Evolutionary conservation across 2,113 vertebrate genomes (phyloP).

Genomic region (Callaeas wilsoni): DNA sequence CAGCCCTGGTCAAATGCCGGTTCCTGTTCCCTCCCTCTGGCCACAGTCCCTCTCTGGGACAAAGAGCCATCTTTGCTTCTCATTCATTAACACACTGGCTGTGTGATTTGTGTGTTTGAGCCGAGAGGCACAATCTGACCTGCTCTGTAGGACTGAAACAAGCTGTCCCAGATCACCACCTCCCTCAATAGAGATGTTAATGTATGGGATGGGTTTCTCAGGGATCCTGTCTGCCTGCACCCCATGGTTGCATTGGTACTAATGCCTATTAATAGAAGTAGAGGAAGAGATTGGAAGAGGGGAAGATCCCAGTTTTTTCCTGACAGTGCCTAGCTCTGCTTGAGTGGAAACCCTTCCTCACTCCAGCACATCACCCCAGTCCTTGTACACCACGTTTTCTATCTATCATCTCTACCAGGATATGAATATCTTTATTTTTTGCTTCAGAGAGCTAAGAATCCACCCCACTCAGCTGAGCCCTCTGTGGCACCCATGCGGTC

Average conservation of each 20-base stretch:
- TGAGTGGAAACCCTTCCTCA: neutral
- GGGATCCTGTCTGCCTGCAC: fast-evolving
- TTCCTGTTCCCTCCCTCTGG: neutral
- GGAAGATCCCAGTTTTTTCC: neutral
- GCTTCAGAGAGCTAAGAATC: neutral
- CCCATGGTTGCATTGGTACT: neutral
- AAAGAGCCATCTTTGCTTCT: neutral
- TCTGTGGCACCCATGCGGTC: fast-evolving
- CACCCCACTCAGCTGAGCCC: neutral
- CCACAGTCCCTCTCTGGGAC: neutral
- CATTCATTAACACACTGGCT: neutral
- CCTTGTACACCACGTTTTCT: neutral
- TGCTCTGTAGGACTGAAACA: neutral
- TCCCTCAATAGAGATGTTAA: neutral
- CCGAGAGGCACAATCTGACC: neutral
- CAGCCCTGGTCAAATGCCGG: neutral
- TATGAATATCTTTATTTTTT: neutral
- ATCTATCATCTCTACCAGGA: neutral
- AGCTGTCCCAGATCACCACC: neutral
- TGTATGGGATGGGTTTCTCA: neutral
- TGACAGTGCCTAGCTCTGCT: neutral
- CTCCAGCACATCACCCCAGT: no score
- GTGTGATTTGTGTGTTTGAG: neutral
- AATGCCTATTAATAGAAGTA: neutral
- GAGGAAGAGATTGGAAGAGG: neutral